These are phyloP conservation scores for Zootoca vivipara DNA, from an alignment of 2,113 vertebrate species.

Conservation along the genomic window DNA sequence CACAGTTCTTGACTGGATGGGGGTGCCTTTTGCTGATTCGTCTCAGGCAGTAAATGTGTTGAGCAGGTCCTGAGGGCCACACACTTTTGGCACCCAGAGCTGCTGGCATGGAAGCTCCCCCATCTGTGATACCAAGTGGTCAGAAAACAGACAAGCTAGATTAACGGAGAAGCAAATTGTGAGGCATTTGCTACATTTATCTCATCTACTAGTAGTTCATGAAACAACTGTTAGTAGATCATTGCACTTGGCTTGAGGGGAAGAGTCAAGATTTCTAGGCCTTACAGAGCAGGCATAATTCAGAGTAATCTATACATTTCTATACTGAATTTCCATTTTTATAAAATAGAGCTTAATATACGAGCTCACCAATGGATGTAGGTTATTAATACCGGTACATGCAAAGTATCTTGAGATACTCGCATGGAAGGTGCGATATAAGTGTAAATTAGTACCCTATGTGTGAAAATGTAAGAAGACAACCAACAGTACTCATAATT, in stretches of 20 bases:
- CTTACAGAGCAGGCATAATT: not conserved
- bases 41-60: no score
- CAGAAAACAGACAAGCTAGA: not conserved
- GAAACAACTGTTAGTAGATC: not conserved
- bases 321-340: not conserved
- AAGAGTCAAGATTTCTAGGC: not conserved
- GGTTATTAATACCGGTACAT: slow-evolving; percentile 26
- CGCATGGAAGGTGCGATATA: slow-evolving; percentile 28
- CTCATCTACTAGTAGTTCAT: not conserved
- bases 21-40: no score
- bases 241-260: not conserved
- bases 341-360: slow-evolving; percentile 1
- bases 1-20: no score
- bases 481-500: slow-evolving; percentile 38
- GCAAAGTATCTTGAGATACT: slow-evolving; percentile 13
- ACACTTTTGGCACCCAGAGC: not conserved
- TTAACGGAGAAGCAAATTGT: not conserved
- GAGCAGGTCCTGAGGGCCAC: no score
- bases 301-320: not conserved
- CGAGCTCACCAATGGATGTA: not conserved
- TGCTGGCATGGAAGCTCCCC: not conserved
- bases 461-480: slow-evolving; percentile 33
- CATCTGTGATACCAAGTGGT: not conserved
- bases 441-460: slow-evolving; percentile 28
- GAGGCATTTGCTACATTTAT: not conserved